Percentiles rank a stretch among this genome's conserved stretches.
Conservation (phyloP, 1,140 invertebrate genomes). For the Bicyclus anynana region DNA sequence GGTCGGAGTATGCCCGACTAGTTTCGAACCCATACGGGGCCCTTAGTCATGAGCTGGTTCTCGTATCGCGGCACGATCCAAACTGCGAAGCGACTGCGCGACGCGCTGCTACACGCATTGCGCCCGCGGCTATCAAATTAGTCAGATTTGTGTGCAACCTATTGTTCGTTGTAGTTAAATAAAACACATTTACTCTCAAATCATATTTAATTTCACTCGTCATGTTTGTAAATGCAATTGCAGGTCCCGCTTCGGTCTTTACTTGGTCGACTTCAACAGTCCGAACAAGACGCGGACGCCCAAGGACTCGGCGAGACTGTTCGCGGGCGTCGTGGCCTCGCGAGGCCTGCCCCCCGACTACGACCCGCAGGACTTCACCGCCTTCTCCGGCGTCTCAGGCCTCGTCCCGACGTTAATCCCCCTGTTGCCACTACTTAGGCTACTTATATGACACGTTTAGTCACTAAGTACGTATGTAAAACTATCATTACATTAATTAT, state of each 20-base stretch:
- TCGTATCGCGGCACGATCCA: no score
- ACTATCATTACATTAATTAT: constrained; percentile 63
- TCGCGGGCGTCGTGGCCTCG: constrained; percentile 56
- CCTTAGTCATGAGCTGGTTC: no score
- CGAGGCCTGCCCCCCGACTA: constrained; percentile 59
- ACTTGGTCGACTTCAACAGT: constrained; percentile 85
- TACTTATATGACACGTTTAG: constrained; percentile 48
- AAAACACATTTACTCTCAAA: constrained; percentile 56
- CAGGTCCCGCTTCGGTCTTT: constrained; percentile 85
- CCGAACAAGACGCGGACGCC: constrained; percentile 82
- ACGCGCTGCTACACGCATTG: no score
- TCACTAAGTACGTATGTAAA: constrained; percentile 52
- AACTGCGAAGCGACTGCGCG: no score
- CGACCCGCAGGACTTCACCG: constrained; percentile 67
- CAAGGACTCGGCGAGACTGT: constrained; percentile 84
- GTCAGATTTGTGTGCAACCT: no score
- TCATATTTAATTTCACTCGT: constrained; percentile 68
- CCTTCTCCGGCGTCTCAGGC: constrained; percentile 51
- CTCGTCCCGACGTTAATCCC: constrained; percentile 47
- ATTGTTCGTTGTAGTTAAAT: constrained; percentile 27
- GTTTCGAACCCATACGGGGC: no score
- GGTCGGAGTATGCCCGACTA: no score
- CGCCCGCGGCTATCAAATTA: no score
- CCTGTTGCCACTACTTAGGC: constrained; percentile 46
- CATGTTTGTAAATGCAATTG: constrained; percentile 74